Percentiles rank a stretch among this genome's conserved stretches.
phyloP scores from a whole-genome alignment of 2,113 vertebrate species.

The Paramormyrops kingsleyae region DNA sequence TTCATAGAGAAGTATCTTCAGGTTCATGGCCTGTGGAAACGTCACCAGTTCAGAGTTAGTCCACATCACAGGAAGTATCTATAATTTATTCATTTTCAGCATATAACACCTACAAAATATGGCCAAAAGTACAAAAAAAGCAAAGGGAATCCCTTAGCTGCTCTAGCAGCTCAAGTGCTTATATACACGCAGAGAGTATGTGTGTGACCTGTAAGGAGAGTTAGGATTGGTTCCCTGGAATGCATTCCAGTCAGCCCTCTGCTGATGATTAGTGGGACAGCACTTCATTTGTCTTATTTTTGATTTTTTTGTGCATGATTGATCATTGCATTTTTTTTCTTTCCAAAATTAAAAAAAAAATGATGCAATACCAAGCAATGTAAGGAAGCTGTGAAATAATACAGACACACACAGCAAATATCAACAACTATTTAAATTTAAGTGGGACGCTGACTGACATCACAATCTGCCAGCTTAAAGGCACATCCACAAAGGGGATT shows the following conservation, averaged over 20 bases:
- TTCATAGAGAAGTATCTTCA: not conserved
- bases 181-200: not conserved
- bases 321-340: not conserved
- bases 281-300: not conserved
- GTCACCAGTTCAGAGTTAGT: not conserved
- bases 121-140: not conserved
- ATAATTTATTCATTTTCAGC: not conserved
- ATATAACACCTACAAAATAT: not conserved
- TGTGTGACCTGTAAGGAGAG: not conserved
- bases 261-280: not conserved
- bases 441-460: not conserved
- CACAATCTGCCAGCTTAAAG: not conserved
- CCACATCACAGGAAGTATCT: not conserved
- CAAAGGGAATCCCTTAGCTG: not conserved
- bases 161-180: not conserved
- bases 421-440: not conserved
- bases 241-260: not conserved
- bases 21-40: not conserved
- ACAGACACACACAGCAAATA: not conserved
- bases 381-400: not conserved
- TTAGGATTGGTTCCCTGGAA: not conserved
- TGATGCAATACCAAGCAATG: not conserved
- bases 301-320: not conserved
- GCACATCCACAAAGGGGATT: not conserved
- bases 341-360: not conserved